Conservation (phyloP, 2,113 vertebrate species). For the Engystomops pustulosus region DNA sequence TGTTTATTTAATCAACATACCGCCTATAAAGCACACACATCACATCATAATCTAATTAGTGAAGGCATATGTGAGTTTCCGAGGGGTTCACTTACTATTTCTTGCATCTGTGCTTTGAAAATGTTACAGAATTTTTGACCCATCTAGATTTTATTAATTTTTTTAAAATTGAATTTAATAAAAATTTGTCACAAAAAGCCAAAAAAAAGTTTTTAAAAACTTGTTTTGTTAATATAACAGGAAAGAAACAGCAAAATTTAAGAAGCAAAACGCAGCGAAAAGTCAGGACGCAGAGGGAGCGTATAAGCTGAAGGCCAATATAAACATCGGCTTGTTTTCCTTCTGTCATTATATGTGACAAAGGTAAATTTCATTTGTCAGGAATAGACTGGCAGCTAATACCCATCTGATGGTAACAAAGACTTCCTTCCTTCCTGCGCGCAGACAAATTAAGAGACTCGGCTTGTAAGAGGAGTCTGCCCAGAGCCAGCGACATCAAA, state of each 20-base stretch:
- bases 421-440: slow-evolving; percentile 46
- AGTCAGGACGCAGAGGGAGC: neutral
- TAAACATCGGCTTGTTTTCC: slow-evolving; percentile 38
- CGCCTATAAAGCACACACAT: too few relatives aligned
- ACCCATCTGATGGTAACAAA: slow-evolving; percentile 29
- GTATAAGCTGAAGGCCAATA: neutral
- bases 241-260: neutral
- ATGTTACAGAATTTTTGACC: too few relatives aligned
- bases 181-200: too few relatives aligned
- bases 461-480: slow-evolving; percentile 4
- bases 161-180: too few relatives aligned
- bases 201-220: too few relatives aligned
- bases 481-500: neutral
- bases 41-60: too few relatives aligned
- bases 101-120: too few relatives aligned
- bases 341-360: slow-evolving; percentile 24
- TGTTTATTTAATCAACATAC: too few relatives aligned
- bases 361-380: neutral
- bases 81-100: too few relatives aligned
- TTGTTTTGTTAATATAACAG: neutral
- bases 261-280: neutral
- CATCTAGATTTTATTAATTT: too few relatives aligned
- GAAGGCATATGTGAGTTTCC: too few relatives aligned
- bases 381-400: slow-evolving; percentile 16
- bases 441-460: slow-evolving; percentile 9